Evolutionary conservation across 1,140 invertebrate genomes (phyloP).

Genomic region (Chrysopa pallens): DNA sequence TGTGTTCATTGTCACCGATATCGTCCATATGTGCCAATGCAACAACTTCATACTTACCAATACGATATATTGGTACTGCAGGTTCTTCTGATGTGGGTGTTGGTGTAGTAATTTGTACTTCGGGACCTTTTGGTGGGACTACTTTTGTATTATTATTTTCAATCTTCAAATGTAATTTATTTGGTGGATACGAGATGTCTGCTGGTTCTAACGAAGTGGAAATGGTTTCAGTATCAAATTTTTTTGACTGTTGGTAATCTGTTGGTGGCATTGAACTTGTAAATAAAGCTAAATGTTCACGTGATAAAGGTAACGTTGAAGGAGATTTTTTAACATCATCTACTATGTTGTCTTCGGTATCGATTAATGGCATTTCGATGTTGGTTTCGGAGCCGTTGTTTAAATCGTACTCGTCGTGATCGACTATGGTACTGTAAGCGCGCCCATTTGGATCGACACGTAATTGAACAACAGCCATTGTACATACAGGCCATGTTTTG

Average conservation of each 20-base stretch:
- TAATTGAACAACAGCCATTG: conserved; percentile 20
- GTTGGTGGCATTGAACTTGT: neutral
- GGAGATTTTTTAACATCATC: conserved; percentile 3
- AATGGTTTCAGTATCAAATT: neutral
- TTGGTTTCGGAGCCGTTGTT: neutral
- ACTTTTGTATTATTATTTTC: neutral
- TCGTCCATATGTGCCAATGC: conserved; percentile 15
- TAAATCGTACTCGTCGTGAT: neutral
- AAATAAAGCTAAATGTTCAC: conserved; percentile 14
- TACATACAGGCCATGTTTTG: conserved; percentile 22
- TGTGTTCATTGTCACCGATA: conserved; percentile 1
- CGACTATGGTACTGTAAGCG: conserved; percentile 16
- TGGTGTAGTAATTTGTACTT: neutral
- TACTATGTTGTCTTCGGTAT: neutral
- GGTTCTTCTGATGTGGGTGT: neutral
- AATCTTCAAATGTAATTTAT: neutral
- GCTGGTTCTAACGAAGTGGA: neutral
- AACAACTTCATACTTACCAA: conserved; percentile 16
- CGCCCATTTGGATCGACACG: conserved; percentile 18
- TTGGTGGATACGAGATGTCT: neutral
- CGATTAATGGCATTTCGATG: conserved; percentile 1
- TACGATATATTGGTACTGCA: neutral
- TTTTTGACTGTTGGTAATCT: neutral
- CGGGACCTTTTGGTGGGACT: neutral
- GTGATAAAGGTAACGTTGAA: conserved; percentile 10